Base-by-base conservation (phyloP, 1,140 invertebrate genomes). In the Tetramorium parvispinum region DNA sequence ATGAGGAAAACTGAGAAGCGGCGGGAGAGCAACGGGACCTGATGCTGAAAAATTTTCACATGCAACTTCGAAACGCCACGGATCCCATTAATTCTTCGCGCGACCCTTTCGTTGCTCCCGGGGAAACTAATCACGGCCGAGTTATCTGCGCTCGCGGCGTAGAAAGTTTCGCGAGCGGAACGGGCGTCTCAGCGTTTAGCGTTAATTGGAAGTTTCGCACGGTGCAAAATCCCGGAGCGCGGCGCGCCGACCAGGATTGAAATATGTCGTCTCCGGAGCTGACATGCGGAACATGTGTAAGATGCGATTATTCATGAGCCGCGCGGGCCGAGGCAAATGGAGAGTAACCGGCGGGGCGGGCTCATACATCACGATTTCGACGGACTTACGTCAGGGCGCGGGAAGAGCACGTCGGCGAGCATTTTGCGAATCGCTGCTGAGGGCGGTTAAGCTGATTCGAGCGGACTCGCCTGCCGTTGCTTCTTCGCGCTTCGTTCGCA, bases 341-440 rank as follows among this genome's bases (percentile, higher is more conserved):
- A 37, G 53, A 83, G 40, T 55, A 73, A 82, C 16, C 24, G 27
- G 6, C 18, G 53, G 21, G 32, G 37, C 61, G 49, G 18, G 24
- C 32, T 27, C 68, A 61, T 83, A 75, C 68, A 83, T 83, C 79
- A 83, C 68, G 40, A 59, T 83, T 83, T 83, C 63, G 37, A 57
- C 40, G 68, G 70, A 11, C 79, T 83, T 59, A 83, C 24, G 53
- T 83, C 55, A 83, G 6, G 53, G 24, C 21, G 5, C 66, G 16
- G 68, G 24, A 73, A 82, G 40, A 59, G 78, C 51, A 82, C 18
- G 37, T 71, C 79, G 24, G 53, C 24, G 79, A 61, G 37, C 79
- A 75, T 59, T 73, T 71, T n/a, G 53, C 53, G 24, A 71, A 59
- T 83, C 79, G 68, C 40, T 83, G 53, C n/a, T 49, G 51, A 73